These are phyloP conservation scores for Muricea muricata DNA, from an alignment of 92 coral and sea anemone species.

Conservation along the genomic window DNA sequence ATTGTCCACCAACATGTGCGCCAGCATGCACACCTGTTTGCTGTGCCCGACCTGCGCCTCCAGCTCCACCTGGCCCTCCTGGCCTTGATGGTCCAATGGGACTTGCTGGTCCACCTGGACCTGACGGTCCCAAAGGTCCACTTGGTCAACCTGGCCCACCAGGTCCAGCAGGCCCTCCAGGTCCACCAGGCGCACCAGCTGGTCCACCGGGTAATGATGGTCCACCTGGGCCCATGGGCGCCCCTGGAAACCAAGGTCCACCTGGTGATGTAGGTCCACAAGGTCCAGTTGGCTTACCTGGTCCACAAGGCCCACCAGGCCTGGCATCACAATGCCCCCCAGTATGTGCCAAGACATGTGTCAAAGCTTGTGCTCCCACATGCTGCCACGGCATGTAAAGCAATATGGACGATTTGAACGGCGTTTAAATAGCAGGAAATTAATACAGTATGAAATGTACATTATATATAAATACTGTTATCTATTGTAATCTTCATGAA, in stretches of 20 bases:
- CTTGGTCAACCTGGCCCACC: constrained; percentile 96
- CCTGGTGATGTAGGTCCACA: constrained; percentile 88
- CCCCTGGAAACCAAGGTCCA: constrained; percentile 90
- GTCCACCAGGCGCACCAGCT: constrained; percentile 94
- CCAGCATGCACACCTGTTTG: constrained; percentile 26
- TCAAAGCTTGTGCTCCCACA: constrained; percentile 11
- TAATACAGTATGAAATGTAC: background rate
- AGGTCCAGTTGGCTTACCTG: constrained; percentile 78
- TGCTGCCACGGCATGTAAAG: constrained; percentile 21
- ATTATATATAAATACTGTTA: background rate
- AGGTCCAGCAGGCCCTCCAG: constrained; percentile 96
- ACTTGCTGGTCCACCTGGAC: constrained; percentile 89
- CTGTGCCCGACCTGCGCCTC: constrained; percentile 79
- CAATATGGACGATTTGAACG: background rate
- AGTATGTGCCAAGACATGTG: constrained; percentile 16
- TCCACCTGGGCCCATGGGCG: constrained; percentile 97
- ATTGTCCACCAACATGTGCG: constrained; percentile 19
- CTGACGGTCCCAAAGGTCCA: constrained; percentile 98
- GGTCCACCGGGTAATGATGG: constrained; percentile 98
- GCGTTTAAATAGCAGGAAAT: background rate
- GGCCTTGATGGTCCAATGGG: constrained; percentile 99
- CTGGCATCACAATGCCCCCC: constrained; percentile 20
- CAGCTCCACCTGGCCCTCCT: constrained; percentile 95
- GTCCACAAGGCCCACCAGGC: constrained; percentile 50
- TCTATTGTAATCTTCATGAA: background rate